Conservation (phyloP, 1,140 invertebrate species). For the Globodera rostochiensis region DNA sequence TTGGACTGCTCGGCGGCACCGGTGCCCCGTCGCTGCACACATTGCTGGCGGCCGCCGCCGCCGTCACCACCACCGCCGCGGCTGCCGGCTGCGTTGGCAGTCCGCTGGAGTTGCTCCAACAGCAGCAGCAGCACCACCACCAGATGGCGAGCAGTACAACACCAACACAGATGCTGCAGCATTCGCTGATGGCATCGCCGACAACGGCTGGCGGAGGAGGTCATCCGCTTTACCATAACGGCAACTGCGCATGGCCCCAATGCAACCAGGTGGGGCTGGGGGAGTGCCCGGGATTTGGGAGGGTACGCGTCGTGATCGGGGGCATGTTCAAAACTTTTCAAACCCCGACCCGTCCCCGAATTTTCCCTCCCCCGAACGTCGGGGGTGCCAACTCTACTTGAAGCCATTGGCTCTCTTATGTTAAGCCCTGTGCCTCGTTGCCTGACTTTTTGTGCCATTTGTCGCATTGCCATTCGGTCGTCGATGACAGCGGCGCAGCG, state of each 20-base stretch:
- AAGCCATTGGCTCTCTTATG: neutral
- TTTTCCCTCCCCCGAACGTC: too few relatives aligned
- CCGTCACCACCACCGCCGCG: neutral
- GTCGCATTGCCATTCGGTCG: conserved; percentile 45
- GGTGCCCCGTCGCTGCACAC: conserved; percentile 5
- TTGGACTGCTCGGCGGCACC: conserved; percentile 23
- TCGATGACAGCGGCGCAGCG: conserved; percentile 41
- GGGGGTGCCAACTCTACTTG: neutral
- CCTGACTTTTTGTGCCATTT: conserved; percentile 54
- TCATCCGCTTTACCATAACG: conserved; percentile 59
- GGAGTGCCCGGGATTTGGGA: too few relatives aligned
- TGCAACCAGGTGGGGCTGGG: conserved; percentile 45
- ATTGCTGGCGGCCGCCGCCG: neutral
- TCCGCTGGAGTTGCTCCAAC: conserved; percentile 13
- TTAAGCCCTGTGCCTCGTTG: conserved; percentile 53
- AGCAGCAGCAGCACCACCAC: neutral
- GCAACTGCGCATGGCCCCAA: conserved; percentile 56
- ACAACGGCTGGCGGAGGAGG: neutral
- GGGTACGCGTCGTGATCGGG: too few relatives aligned
- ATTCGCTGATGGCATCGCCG: conserved; percentile 23
- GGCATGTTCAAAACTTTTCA: neutral
- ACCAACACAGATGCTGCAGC: neutral
- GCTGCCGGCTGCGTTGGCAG: neutral
- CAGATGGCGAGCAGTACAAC: neutral
- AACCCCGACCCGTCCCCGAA: too few relatives aligned